These are phyloP conservation scores for Macroglossus sobrinus DNA, from an alignment of 2,113 vertebrate genomes.

Conservation along the genomic window DNA sequence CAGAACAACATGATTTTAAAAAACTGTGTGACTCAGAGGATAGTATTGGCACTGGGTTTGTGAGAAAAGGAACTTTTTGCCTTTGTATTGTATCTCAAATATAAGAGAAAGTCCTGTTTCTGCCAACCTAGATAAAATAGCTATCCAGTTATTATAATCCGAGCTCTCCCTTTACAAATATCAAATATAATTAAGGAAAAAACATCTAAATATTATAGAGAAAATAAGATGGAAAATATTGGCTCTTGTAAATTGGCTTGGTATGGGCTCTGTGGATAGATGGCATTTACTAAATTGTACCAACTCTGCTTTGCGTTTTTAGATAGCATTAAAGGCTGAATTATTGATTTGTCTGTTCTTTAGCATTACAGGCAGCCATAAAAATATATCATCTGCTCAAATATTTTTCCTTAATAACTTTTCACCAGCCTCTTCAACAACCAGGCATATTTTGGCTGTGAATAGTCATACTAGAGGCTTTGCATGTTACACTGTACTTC, in stretches of 20 bases:
- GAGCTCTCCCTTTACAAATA: constrained; percentile 69
- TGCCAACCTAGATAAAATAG: constrained; percentile 59
- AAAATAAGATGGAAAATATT: constrained; percentile 71
- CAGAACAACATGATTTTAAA: constrained; percentile 50
- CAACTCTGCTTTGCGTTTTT: constrained; percentile 48
- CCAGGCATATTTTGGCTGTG: constrained; percentile 9
- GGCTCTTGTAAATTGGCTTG: constrained; percentile 58
- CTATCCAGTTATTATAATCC: constrained; percentile 56
- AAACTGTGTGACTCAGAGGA: constrained; percentile 45
- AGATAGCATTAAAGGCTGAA: constrained; percentile 23
- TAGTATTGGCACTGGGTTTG: constrained; percentile 58
- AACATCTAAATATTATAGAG: constrained; percentile 61
- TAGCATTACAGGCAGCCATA: not conserved
- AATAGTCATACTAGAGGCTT: not conserved
- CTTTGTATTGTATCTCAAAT: constrained; percentile 53
- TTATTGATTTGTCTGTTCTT: constrained; percentile 50
- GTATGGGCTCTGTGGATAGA: constrained; percentile 58
- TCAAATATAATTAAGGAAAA: constrained; percentile 65
- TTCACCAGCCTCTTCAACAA: constrained; percentile 30
- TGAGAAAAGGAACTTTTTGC: constrained; percentile 57
- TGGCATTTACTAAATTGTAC: constrained; percentile 60
- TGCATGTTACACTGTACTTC: not conserved
- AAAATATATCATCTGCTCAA: constrained; percentile 53
- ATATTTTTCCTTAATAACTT: constrained; percentile 52
- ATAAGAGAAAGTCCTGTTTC: constrained; percentile 62